phyloP scores from a whole-genome alignment of 2,888 invertebrate genomes.

The Mystacides longicornis region DNA sequence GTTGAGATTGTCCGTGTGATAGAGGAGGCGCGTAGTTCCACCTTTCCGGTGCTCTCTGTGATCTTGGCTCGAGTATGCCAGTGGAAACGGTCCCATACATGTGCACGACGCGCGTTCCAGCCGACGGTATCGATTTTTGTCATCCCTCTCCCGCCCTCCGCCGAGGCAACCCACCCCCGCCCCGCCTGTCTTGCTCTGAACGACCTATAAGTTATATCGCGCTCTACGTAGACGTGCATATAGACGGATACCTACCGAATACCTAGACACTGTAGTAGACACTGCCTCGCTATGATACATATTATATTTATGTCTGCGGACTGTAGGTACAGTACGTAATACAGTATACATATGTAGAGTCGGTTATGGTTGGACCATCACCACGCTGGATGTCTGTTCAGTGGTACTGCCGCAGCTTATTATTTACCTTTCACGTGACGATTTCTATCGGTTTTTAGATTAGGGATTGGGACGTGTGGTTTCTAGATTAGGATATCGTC shows the following conservation, averaged over 20 bases:
- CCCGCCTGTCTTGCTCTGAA: conserved; percentile 31
- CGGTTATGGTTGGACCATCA: no score
- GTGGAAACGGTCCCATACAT: conserved; percentile 1
- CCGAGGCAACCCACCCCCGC: conserved; percentile 37
- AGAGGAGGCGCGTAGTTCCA: no score
- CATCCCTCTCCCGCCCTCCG: conserved; percentile 44
- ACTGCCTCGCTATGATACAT: no score
- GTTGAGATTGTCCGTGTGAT: no score
- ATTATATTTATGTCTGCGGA: no score
- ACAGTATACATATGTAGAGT: no score
- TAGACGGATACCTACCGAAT: not conserved
- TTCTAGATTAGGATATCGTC: no score
- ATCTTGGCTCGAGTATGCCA: not conserved
- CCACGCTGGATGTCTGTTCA: not conserved
- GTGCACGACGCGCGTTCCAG: conserved; percentile 32
- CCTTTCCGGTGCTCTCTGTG: conserved; percentile 3
- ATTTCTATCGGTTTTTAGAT: not conserved
- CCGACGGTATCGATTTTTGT: conserved; percentile 48
- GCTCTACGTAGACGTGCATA: not conserved
- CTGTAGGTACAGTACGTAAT: no score
- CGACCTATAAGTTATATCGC: not conserved
- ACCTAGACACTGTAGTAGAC: no score
- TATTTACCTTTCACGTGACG: not conserved
- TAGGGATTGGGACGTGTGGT: not conserved
- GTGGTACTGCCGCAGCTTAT: not conserved